A percentile compares a stretch with the other conserved stretches of the same genome.
Evolutionary conservation across 2,888 invertebrate species (phyloP).

Genomic region (Apodemia zela): DNA sequence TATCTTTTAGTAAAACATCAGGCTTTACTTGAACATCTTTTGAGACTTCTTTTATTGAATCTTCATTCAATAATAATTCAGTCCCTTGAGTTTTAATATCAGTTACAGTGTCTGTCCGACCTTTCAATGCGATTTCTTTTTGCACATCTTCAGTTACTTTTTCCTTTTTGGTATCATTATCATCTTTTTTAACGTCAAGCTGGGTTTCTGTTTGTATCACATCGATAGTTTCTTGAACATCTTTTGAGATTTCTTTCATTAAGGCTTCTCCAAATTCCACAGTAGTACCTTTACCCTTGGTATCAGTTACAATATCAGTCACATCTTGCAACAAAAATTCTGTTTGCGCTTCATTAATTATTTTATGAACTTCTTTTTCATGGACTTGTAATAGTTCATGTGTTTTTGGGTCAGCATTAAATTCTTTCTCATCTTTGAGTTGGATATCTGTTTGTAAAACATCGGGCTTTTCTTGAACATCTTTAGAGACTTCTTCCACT

Average conservation of each 20-base stretch:
- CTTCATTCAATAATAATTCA: no score
- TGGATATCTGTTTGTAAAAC: not conserved
- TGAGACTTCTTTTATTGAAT: no score
- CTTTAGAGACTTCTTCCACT: not conserved
- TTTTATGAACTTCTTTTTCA: conserved; percentile 30
- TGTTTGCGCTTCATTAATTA: not conserved
- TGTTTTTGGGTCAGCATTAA: not conserved
- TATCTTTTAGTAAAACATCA: not conserved
- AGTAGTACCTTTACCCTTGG: not conserved
- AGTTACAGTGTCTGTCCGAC: no score
- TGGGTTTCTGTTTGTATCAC: not conserved
- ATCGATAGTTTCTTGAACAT: not conserved
- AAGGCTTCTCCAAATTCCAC: not conserved
- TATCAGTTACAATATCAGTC: not conserved
- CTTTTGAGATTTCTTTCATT: not conserved
- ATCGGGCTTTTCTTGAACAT: not conserved
- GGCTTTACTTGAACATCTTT: no score
- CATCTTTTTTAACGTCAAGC: not conserved
- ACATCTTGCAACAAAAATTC: not conserved
- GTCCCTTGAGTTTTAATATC: no score
- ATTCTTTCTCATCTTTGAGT: not conserved
- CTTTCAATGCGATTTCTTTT: no score
- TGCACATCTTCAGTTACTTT: no score
- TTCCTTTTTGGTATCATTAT: not conserved
- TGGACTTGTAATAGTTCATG: not conserved